A percentile compares a stretch with the other conserved stretches of the same genome.
phyloP scores from a whole-genome alignment of 2,113 vertebrate genomes.

The Halichoeres trimaculatus region DNA sequence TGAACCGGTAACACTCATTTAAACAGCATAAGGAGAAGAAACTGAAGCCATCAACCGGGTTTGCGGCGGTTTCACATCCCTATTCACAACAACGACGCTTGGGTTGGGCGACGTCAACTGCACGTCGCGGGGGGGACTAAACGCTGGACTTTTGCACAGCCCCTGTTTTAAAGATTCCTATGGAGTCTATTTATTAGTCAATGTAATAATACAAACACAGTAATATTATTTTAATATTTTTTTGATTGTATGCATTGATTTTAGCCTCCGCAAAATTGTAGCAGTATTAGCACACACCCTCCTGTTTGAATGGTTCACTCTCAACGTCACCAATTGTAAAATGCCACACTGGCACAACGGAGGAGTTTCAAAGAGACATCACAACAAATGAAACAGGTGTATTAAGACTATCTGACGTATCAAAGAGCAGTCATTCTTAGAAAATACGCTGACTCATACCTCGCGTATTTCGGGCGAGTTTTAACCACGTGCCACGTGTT shows the following conservation, averaged over 20 bases:
- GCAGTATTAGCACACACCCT: conserved; percentile 7
- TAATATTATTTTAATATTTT: too few species aligned
- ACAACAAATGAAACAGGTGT: conserved; percentile 62
- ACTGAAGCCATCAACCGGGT: conserved; percentile 49
- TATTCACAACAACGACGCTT: conserved; percentile 63
- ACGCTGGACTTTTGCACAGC: not conserved
- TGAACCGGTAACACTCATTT: conserved; percentile 1
- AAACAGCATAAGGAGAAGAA: conserved; percentile 5
- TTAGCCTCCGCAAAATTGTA: accelerated
- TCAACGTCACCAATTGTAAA: conserved; percentile 84
- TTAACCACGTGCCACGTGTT: not conserved
- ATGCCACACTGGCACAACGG: conserved; percentile 79
- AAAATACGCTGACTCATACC: too few species aligned
- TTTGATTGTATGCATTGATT: too few species aligned
- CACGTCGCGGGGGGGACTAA: not conserved
- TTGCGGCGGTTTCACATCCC: conserved; percentile 62
- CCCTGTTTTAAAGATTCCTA: accelerated
- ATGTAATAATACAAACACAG: too few species aligned
- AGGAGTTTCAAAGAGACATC: conserved; percentile 59
- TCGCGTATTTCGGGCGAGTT: too few species aligned
- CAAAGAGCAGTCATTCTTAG: not conserved
- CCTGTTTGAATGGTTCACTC: conserved; percentile 57
- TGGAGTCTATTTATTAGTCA: too few species aligned
- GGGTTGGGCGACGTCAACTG: conserved; percentile 41
- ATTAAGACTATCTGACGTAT: not conserved